phyloP scores from a whole-genome alignment of 2,888 invertebrate genomes.

The Eupithecia pulchellata region DNA sequence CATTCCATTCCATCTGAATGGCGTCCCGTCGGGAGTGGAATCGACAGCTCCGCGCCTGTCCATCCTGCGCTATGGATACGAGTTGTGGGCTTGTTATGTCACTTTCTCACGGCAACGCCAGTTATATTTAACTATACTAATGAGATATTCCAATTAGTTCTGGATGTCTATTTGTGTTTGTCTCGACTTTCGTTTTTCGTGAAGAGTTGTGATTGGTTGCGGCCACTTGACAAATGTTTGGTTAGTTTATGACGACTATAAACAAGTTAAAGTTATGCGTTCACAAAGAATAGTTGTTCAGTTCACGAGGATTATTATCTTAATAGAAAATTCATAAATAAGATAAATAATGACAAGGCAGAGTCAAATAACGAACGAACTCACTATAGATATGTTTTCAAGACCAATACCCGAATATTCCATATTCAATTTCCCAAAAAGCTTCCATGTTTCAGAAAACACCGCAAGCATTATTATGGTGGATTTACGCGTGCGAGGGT shows the following conservation, averaged over 20 bases:
- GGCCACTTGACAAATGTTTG: constrained; percentile 9
- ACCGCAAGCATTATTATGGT: constrained; percentile 43
- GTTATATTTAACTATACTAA: constrained; percentile 41
- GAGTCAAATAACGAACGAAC: background rate
- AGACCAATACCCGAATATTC: background rate
- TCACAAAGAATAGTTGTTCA: background rate
- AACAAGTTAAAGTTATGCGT: background rate
- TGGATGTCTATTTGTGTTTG: constrained; percentile 26
- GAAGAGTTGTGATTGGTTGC: constrained; percentile 7
- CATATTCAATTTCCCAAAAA: constrained; percentile 18
- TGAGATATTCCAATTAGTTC: constrained; percentile 41
- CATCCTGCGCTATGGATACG: constrained; percentile 34
- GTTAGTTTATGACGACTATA: background rate
- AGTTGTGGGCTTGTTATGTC: constrained; percentile 29
- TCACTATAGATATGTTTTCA: background rate
- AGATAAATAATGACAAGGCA: background rate
- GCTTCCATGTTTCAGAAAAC: constrained; percentile 25
- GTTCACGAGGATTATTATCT: background rate
- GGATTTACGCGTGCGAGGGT: constrained; percentile 56
- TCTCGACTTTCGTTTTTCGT: constrained; percentile 18
- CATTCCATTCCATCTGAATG: constrained; percentile 51
- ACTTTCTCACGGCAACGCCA: constrained; percentile 46
- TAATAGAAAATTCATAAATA: background rate
- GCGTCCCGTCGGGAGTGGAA: constrained; percentile 41
- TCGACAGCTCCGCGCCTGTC: constrained; percentile 27